Evolutionary conservation across 2,888 invertebrate genomes (phyloP), one percentile per base, ranked within the genome.

Genomic region (Xiphydria camelus): DNA sequence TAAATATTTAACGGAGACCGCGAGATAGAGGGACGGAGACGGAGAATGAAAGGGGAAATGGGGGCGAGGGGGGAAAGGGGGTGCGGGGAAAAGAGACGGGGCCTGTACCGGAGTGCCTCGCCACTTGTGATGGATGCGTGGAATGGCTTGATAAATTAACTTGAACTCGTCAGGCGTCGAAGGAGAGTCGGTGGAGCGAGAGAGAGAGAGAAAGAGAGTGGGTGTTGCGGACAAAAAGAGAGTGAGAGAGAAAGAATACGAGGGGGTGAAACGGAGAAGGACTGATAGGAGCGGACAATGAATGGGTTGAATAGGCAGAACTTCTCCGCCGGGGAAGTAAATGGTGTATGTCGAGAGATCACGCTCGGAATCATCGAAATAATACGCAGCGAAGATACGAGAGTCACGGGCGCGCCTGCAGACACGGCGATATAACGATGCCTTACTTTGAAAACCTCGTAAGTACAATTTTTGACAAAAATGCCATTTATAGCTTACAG

Each of bases 71-170:
- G 10, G n/a, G 21, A 26, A 35, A 23, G 29, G 14, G 38, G 34
- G 31, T 21, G 18, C 26, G 35, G 40, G 42, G 26, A 20, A 38
- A 41, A 32, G 40, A 53, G 50, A 53, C 22, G 23, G 34, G n/a
- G n/a, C n/a, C n/a, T n/a, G n/a, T n/a, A n/a, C n/a, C n/a, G n/a
- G n/a, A n/a, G n/a, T n/a, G n/a, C n/a, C n/a, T 36, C 21, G 17
- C 33, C 35, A 49, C 40, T 47, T 31, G 48, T 47, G 54, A 59
- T 54, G 39, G 53, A 37, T 49, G 54, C 44, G 41, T 46, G 50
- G 47, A 50, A 49, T 51, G 46, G 37, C 32, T 49, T 50, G 57
- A 59, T 57, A 57, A 61, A 61, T 61, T 53, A 52, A 46, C 41
- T 19, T 18, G 34, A 9, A 29, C 29, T 12, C 29, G 29, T 29